Base-by-base conservation (phyloP, 92 coral and sea anemone genomes). In the Pocillopora grandis region DNA sequence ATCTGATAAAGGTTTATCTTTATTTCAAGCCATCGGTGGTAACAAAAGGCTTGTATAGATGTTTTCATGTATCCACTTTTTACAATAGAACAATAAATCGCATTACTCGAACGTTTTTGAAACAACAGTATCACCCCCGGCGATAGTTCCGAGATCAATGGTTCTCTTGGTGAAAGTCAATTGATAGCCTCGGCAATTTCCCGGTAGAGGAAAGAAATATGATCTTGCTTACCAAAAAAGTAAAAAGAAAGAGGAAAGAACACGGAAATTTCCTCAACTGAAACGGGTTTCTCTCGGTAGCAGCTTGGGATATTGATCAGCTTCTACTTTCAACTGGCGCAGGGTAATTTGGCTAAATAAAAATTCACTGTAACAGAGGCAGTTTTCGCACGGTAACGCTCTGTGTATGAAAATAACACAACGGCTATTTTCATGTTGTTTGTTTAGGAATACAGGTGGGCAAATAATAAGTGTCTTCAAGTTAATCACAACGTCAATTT, bases 401-500 rank as follows among this genome's bases (percentile, higher is more conserved):
- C 27, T 35, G 21, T 12, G 12, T 19, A 61, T 58, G 20, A 48
- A 36, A 81, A 81, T 60, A 81, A 70, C 63, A 2, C 37, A 68
- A 36, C 64, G 49, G 21, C 59, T 36, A 59, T 81, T 81, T 71
- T 12, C 23, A 70, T 59, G 60, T 57, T 75, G 76, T 81, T 81
- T 81, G 70, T 62, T 71, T 20, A 19, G 13, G 8, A 10, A 60
- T 1, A n/a, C 85, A 81, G 85, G 85, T 81, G 85, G 9, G 3
- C 23, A 59, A 37, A 81, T 55, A 81, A n/a, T 19, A 49, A 12
- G 36, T 68, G 55, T 10, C 64, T 15, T 19, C 75, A 16, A 56
- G 62, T 63, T 67, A 79, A 81, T 37, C 57, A 57, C 49, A 7
- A 13, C 20, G 42, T 60, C 71, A 60, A 81, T 81, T 81, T 18